phyloP scores from a whole-genome alignment of 2,113 vertebrate species.

The Cyrtonyx montezumae region DNA sequence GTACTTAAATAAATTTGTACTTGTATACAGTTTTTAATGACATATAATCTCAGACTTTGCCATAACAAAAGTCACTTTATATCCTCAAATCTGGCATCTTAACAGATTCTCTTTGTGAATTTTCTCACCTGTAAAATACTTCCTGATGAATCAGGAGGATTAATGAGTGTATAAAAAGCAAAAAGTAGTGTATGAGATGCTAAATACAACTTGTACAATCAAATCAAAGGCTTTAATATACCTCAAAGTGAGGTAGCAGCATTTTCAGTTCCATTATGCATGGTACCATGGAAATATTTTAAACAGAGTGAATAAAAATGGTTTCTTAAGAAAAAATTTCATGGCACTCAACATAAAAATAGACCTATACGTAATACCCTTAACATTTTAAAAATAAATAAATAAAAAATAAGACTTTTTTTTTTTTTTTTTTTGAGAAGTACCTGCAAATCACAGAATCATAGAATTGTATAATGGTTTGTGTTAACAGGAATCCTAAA shows the following conservation, averaged over 20 bases:
- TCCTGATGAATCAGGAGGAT: background rate
- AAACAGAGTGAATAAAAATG: background rate
- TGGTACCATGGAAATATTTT: background rate
- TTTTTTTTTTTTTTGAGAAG: no score
- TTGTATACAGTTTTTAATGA: accelerated
- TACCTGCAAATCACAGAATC: background rate
- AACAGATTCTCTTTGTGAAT: background rate
- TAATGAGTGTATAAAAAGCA: background rate
- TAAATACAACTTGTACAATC: background rate
- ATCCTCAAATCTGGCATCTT: background rate
- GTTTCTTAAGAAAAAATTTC: background rate
- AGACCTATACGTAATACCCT: no score
- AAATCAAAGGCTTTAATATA: background rate
- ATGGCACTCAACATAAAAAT: no score
- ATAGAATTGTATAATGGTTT: background rate
- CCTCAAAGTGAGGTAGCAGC: background rate
- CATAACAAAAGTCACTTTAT: background rate
- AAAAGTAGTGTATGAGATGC: background rate
- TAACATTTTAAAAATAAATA: no score
- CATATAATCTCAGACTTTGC: background rate
- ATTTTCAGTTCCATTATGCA: background rate
- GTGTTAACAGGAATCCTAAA: background rate
- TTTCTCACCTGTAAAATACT: background rate
- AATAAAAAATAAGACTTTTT: no score
- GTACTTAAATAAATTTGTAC: background rate